Evolutionary conservation across 92 coral and sea anemone genomes (phyloP).

Genomic region (Plumapathes pennacea): DNA sequence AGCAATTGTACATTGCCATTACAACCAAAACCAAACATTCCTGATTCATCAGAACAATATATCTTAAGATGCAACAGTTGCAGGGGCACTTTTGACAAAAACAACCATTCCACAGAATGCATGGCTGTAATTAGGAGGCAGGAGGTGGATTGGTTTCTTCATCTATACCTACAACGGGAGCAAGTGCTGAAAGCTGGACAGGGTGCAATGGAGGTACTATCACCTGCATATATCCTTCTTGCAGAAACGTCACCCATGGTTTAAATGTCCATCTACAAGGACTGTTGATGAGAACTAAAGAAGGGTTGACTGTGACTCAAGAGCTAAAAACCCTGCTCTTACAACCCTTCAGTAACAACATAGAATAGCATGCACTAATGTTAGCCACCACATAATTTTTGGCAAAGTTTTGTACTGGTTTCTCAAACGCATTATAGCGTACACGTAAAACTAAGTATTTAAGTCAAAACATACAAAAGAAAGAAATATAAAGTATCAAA

Average conservation of each 20-base stretch:
- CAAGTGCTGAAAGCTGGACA: constrained; percentile 30
- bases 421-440: no score
- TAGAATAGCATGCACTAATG: no score
- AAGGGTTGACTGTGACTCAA: constrained; percentile 7
- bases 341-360: no score
- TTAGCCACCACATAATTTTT: no score
- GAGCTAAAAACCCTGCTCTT: neutral
- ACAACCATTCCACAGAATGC: neutral
- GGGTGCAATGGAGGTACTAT: constrained; percentile 37
- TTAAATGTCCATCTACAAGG: constrained; percentile 16
- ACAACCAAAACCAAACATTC: constrained; percentile 25
- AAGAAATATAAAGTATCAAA: no score
- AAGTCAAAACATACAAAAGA: no score
- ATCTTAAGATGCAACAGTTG: constrained; percentile 8
- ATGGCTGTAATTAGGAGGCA: constrained; percentile 21
- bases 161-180: neutral
- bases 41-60: constrained; percentile 13
- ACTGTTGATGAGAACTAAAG: constrained; percentile 14
- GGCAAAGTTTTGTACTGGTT: no score
- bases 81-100: neutral
- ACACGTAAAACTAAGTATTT: no score
- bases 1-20: no score
- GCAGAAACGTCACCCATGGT: constrained; percentile 13
- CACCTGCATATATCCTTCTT: constrained; percentile 19
- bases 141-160: constrained; percentile 24